These are phyloP conservation scores for Tragulus kanchil DNA, from an alignment of 2,113 vertebrate species.

Conservation along the genomic window DNA sequence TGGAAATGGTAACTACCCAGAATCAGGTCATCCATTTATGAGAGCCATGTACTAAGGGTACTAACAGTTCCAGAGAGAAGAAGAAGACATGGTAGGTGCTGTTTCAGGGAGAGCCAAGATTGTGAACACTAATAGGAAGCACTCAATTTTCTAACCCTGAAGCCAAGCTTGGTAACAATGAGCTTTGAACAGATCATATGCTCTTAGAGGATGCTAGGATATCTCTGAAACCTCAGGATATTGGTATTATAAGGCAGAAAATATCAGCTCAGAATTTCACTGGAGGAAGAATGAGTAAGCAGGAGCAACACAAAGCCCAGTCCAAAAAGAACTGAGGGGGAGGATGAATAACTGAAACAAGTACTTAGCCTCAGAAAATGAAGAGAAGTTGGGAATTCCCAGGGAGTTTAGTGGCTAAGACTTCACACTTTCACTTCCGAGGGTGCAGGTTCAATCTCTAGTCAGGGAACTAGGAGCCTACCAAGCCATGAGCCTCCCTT, in stretches of 20 bases:
- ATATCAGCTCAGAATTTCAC: background rate
- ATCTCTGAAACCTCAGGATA: background rate
- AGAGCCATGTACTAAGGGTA: background rate
- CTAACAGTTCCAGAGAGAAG: background rate
- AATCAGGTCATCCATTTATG: background rate
- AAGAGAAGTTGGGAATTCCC: background rate
- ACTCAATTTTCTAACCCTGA: background rate
- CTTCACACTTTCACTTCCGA: background rate
- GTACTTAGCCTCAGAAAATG: background rate
- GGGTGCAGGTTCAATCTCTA: background rate
- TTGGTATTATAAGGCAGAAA: background rate
- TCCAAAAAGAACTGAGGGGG: background rate
- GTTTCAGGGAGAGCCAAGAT: background rate
- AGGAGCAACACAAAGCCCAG: background rate
- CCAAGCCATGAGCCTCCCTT: background rate
- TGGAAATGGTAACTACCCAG: background rate
- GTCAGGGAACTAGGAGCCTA: background rate
- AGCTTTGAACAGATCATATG: background rate
- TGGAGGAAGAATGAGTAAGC: background rate
- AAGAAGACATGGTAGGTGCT: background rate
- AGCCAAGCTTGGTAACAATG: background rate
- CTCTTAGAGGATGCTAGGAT: background rate
- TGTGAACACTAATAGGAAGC: background rate
- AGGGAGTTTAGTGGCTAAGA: background rate
- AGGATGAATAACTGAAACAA: background rate